These are phyloP conservation scores for Zophobas atratus DNA, from an alignment of 1,140 invertebrate species.

Conservation along the genomic window DNA sequence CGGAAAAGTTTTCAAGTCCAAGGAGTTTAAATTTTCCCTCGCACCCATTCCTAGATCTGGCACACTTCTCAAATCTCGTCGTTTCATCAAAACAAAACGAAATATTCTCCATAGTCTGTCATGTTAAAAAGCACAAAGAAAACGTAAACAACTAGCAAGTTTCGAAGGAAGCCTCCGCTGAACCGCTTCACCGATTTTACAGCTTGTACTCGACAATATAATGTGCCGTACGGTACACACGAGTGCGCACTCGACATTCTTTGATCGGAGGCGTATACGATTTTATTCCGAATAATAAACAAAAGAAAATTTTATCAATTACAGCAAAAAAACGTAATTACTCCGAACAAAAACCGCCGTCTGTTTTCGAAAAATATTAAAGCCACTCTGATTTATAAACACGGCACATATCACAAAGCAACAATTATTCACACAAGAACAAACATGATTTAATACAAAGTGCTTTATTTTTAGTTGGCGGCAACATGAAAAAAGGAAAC, in stretches of 20 bases:
- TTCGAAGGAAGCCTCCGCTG: background rate
- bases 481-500: background rate
- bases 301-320: background rate
- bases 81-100: too few species aligned
- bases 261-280: background rate
- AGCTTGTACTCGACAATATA: background rate
- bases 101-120: too few species aligned
- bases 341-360: background rate
- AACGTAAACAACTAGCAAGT: background rate
- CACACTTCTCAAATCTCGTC: too few species aligned
- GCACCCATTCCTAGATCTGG: too few species aligned
- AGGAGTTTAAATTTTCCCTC: too few species aligned
- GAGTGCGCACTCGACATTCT: background rate
- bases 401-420: background rate
- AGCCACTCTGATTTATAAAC: background rate
- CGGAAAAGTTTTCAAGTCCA: too few species aligned
- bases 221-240: background rate
- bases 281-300: background rate
- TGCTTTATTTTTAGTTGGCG: slow-evolving; percentile 1
- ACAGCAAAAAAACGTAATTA: background rate
- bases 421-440: background rate
- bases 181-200: background rate
- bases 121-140: background rate
- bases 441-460: slow-evolving; percentile 1
- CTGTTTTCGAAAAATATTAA: background rate